These are phyloP conservation scores for Stichopus chloronotus DNA, from an alignment of 35 echinoderm and acorn worm species.

Conservation along the genomic window DNA sequence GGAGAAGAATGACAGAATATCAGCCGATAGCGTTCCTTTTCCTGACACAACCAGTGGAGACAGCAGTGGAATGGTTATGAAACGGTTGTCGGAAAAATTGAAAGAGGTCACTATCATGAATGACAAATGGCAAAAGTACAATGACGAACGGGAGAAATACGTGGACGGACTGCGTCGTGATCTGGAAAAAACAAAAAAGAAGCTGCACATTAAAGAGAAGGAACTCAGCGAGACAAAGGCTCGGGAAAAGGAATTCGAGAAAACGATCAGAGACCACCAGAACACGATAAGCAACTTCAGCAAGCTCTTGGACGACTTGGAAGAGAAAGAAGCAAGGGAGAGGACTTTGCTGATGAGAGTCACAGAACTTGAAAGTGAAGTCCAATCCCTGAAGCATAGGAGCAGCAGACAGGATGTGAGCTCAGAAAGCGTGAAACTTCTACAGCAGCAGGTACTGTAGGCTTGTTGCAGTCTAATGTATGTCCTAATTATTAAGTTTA, in stretches of 20 bases:
- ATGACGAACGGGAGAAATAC: slow-evolving; percentile 36
- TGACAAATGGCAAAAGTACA: slow-evolving; percentile 61
- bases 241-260: slow-evolving; percentile 29
- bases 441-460: slow-evolving; percentile 50
- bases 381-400: neutral
- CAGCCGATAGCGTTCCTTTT: neutral
- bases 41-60: neutral
- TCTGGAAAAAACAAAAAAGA: neutral
- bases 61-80: neutral
- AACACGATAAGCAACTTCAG: slow-evolving; percentile 31
- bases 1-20: neutral
- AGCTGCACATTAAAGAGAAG: neutral
- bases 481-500: neutral
- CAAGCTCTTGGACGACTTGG: slow-evolving; percentile 55
- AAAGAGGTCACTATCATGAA: slow-evolving; percentile 45
- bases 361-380: slow-evolving; percentile 26
- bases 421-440: slow-evolving; percentile 8
- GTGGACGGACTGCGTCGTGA: neutral
- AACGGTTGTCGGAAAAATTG: slow-evolving; percentile 29
- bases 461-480: neutral
- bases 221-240: slow-evolving; percentile 45
- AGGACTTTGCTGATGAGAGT: slow-evolving; percentile 30
- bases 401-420: neutral
- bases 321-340: slow-evolving; percentile 38
- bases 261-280: slow-evolving; percentile 35